A percentile compares a stretch with the other conserved stretches of the same genome.
These are phyloP conservation scores for Karalla daura DNA, from an alignment of 2,797 vertebrate genomes.

Conservation along the genomic window DNA sequence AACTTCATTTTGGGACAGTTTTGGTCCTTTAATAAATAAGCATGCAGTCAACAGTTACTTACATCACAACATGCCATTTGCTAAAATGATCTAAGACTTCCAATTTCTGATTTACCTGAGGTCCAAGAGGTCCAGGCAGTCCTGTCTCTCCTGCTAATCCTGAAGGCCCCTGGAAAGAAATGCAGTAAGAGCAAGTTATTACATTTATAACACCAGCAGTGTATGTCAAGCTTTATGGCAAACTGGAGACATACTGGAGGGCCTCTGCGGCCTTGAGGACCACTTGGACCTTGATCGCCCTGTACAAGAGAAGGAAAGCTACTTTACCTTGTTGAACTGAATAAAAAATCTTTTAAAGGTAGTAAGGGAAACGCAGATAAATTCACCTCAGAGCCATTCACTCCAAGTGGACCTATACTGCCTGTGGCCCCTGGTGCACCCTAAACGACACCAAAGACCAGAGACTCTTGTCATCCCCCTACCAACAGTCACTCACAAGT, in stretches of 20 bases:
- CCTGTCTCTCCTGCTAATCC: slow-evolving; percentile 83
- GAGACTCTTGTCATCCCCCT: background rate
- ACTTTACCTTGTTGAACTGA: background rate
- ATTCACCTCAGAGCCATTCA: slow-evolving; percentile 86
- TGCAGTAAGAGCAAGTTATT: background rate
- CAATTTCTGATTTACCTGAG: slow-evolving; percentile 74
- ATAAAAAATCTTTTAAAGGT: background rate
- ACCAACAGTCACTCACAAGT: background rate
- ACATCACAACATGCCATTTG: background rate
- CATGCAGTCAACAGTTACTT: background rate
- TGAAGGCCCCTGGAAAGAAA: slow-evolving; percentile 78
- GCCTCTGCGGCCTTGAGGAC: slow-evolving; percentile 80
- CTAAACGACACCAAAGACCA: slow-evolving; percentile 56
- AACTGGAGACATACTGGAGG: slow-evolving; percentile 70
- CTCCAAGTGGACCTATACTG: slow-evolving; percentile 73
- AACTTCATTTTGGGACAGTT: too few species aligned
- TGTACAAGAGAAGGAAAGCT: slow-evolving; percentile 48
- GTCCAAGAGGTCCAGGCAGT: slow-evolving; percentile 73
- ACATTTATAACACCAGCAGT: background rate
- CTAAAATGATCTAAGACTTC: background rate
- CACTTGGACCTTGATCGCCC: slow-evolving; percentile 84
- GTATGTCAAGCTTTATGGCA: background rate
- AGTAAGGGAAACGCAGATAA: background rate
- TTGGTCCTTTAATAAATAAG: background rate
- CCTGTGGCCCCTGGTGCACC: slow-evolving; percentile 82